Percentiles rank a stretch among this genome's conserved stretches.
Evolutionary conservation across 2,797 vertebrate species (phyloP).

Genomic region (Poeciliopsis presidionis): DNA sequence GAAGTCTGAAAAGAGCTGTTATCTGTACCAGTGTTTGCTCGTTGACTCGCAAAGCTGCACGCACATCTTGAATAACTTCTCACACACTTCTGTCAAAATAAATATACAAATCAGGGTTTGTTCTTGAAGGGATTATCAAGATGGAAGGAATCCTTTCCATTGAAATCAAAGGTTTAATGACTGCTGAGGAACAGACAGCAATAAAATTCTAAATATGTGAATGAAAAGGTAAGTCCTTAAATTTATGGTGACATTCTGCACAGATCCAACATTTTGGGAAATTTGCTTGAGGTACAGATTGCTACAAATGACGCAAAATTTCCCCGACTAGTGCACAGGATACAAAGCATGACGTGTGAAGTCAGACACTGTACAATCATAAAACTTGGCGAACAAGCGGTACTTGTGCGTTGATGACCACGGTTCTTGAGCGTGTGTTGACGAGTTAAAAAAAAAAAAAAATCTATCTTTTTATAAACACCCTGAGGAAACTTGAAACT

Average conservation of each 20-base stretch:
- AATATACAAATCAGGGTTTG: conserved; percentile 43
- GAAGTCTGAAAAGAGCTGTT: neutral
- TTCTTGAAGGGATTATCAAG: conserved; percentile 32
- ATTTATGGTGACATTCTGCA: conserved; percentile 44
- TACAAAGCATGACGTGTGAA: conserved; percentile 45
- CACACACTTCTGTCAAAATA: conserved; percentile 19
- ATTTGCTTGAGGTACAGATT: conserved; percentile 53
- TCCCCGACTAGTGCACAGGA: conserved; percentile 37
- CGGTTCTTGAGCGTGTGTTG: conserved; percentile 48
- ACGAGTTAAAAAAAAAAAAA: conserved; percentile 48
- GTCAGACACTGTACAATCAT: conserved; percentile 66
- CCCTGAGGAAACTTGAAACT: conserved; percentile 68
- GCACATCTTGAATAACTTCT: conserved; percentile 31
- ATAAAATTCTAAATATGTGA: conserved; percentile 49
- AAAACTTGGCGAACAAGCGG: conserved; percentile 48
- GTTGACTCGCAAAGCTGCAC: conserved; percentile 19
- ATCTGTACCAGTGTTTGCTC: conserved; percentile 10
- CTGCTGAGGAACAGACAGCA: conserved; percentile 30
- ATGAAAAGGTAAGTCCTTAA: conserved; percentile 14
- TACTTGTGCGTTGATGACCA: conserved; percentile 71
- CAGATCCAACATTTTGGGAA: conserved; percentile 36
- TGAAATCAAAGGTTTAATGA: conserved; percentile 50
- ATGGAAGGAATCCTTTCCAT: conserved; percentile 57
- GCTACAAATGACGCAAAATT: conserved; percentile 51
- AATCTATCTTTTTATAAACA: neutral